Evolutionary conservation across 2,113 vertebrate species (phyloP).

Genomic region (Chascanopsetta lugubris): DNA sequence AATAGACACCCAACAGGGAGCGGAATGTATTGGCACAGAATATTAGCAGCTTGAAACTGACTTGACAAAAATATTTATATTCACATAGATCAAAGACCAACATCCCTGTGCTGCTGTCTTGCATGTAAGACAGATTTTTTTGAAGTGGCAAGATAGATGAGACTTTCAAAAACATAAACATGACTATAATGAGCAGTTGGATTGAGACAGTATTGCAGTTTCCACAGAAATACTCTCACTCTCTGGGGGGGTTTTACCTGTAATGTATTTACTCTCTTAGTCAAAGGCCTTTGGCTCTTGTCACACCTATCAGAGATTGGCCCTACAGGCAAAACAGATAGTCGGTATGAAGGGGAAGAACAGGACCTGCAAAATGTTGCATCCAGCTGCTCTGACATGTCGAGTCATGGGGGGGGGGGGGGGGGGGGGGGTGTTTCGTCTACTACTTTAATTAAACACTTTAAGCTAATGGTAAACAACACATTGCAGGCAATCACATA

Average conservation of each 20-base stretch:
- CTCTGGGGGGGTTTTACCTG: slow-evolving; percentile 3
- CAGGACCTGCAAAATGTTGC: background rate
- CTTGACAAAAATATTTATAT: background rate
- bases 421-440: background rate
- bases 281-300: slow-evolving; percentile 33
- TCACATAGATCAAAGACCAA: background rate
- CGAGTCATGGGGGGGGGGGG: background rate
- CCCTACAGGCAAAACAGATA: slow-evolving; percentile 29
- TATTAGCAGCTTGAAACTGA: background rate
- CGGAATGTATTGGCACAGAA: background rate
- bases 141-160: background rate
- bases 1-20: background rate
- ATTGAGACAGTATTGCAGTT: background rate
- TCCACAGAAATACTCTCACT: slow-evolving; percentile 9
- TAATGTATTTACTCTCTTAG: slow-evolving; percentile 7
- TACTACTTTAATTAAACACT: slow-evolving; percentile 2
- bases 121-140: background rate
- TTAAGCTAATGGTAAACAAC: background rate
- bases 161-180: slow-evolving; percentile 3
- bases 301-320: slow-evolving; percentile 31
- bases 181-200: background rate
- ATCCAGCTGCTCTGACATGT: slow-evolving; percentile 36
- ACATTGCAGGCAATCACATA: background rate
- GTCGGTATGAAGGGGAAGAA: slow-evolving; percentile 24
- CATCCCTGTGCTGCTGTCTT: background rate